Evolutionary conservation across 2,113 vertebrate genomes (phyloP).

Genomic region (Hippocampus abdominalis): DNA sequence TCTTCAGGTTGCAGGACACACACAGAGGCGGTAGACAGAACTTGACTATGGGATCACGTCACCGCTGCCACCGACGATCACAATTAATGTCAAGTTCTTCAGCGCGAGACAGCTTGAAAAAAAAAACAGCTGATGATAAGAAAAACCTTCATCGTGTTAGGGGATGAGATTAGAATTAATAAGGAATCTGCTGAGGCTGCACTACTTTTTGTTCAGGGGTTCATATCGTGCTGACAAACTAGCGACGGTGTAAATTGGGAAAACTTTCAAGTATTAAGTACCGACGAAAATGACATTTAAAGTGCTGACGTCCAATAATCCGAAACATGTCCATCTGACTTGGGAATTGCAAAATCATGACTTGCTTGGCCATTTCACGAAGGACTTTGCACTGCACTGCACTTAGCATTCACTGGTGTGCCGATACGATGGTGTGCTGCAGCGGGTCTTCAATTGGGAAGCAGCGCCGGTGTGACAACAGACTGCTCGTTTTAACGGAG

Average conservation of each 20-base stretch:
- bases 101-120: slow-evolving; percentile 13
- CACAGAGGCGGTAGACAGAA: slow-evolving; percentile 50
- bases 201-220: not conserved
- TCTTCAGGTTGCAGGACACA: slow-evolving; percentile 47
- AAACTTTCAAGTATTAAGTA: not conserved
- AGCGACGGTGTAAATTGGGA: not conserved
- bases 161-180: slow-evolving; percentile 21
- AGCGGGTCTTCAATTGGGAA: no score
- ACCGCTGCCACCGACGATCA: slow-evolving; percentile 58
- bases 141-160: slow-evolving; percentile 24
- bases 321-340: not conserved
- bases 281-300: not conserved
- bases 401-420: not conserved
- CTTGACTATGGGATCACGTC: slow-evolving; percentile 53
- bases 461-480: no score
- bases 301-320: not conserved
- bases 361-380: not conserved
- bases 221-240: slow-evolving; percentile 8
- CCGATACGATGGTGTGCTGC: no score
- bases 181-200: not conserved
- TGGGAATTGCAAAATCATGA: not conserved
- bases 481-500: no score
- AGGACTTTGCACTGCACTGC: not conserved
- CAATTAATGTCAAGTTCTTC: slow-evolving; percentile 63
- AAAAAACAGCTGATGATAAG: slow-evolving; percentile 26